These are phyloP conservation scores for Yponomeuta plumbellus DNA, from an alignment of 2,888 invertebrate species.

Conservation along the genomic window DNA sequence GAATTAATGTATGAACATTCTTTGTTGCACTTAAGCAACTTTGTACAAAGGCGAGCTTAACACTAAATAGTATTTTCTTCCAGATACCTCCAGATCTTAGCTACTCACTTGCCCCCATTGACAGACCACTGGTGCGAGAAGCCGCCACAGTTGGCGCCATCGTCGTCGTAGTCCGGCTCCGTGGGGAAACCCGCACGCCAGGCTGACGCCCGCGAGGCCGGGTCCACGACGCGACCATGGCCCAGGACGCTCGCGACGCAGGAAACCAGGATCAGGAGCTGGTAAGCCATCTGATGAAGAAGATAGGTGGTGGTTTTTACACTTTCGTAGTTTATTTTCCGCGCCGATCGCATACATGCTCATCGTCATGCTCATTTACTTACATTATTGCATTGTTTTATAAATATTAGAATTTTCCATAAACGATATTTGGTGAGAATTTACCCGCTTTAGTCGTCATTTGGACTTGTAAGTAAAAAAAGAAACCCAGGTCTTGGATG, in stretches of 20 bases:
- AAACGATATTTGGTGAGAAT: too few species aligned
- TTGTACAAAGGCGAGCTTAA: too few species aligned
- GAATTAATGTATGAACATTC: too few species aligned
- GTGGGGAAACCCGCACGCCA: constrained; percentile 89
- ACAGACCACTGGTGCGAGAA: constrained; percentile 84
- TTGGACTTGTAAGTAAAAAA: too few species aligned
- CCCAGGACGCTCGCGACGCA: background rate
- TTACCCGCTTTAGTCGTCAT: too few species aligned
- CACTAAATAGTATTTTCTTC: too few species aligned
- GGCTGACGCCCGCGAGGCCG: constrained; percentile 86
- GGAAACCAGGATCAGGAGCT: background rate
- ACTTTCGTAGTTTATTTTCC: background rate
- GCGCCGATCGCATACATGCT: too few species aligned
- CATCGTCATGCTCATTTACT: too few species aligned
- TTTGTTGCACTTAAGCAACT: too few species aligned
- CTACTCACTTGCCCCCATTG: constrained; percentile 81
- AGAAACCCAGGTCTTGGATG: too few species aligned
- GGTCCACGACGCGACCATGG: constrained; percentile 13
- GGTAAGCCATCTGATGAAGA: constrained; percentile 11
- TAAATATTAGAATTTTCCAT: too few species aligned
- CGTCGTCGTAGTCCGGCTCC: constrained; percentile 88
- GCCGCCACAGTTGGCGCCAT: constrained; percentile 89
- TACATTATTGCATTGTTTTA: too few species aligned
- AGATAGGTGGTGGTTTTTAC: background rate
- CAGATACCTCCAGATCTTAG: background rate